phyloP scores from a whole-genome alignment of 2,888 invertebrate genomes.

The Herminia tarsipennalis region DNA sequence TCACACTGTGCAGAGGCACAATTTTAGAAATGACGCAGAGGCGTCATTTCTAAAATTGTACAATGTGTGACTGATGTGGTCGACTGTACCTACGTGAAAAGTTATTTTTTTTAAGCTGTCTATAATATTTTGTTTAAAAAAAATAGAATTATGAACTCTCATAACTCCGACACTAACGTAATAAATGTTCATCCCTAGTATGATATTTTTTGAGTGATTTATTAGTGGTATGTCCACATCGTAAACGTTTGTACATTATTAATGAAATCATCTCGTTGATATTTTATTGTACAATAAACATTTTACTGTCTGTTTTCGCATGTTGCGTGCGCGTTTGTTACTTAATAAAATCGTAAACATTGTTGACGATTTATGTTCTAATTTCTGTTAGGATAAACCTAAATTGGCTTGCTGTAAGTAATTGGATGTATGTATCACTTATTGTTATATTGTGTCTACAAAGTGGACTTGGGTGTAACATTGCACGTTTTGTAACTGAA shows the following conservation, averaged over 20 bases:
- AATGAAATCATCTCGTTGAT: slow-evolving; percentile 61
- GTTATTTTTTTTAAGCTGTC: too few species aligned
- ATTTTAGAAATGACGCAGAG: too few species aligned
- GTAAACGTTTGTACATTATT: slow-evolving; percentile 57
- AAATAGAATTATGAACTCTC: too few species aligned
- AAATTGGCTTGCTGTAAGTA: background rate
- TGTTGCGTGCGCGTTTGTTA: slow-evolving; percentile 25
- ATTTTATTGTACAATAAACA: slow-evolving; percentile 70
- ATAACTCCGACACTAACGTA: too few species aligned
- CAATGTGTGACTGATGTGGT: too few species aligned
- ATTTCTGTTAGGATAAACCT: slow-evolving; percentile 13
- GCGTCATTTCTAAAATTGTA: too few species aligned
- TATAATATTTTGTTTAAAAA: too few species aligned
- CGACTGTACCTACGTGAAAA: too few species aligned
- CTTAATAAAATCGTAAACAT: slow-evolving; percentile 33
- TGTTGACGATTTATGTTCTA: slow-evolving; percentile 29
- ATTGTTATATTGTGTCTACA: background rate
- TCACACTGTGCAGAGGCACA: too few species aligned
- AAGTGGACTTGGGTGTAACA: too few species aligned
- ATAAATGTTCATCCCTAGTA: too few species aligned
- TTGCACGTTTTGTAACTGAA: background rate
- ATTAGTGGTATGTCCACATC: slow-evolving; percentile 32
- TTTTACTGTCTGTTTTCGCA: slow-evolving; percentile 58
- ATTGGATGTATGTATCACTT: slow-evolving; percentile 11
- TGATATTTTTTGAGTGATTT: slow-evolving; percentile 13